Evolutionary conservation across 2,888 invertebrate species (phyloP).

Genomic region (Philaethria dido): DNA sequence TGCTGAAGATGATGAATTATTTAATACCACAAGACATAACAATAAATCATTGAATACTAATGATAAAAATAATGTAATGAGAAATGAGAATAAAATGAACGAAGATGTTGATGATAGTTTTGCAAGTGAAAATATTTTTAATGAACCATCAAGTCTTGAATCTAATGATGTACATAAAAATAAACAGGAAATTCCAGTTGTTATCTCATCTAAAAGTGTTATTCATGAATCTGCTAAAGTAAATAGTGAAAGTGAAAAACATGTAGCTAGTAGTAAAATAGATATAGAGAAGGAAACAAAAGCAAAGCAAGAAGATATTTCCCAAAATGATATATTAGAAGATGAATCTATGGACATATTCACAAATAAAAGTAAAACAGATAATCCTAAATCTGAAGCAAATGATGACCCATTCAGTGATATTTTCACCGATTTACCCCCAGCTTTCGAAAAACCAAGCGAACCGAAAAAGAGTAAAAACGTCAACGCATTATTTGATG

Average conservation of each 20-base stretch:
- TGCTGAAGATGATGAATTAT: constrained; percentile 52
- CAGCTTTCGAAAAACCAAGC: constrained; percentile 69
- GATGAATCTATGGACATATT: constrained; percentile 5
- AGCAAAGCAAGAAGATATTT: not conserved
- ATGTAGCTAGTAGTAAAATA: not conserved
- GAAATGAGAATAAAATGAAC: not conserved
- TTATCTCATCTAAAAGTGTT: not conserved
- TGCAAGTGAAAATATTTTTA: not conserved
- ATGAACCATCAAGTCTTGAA: not conserved
- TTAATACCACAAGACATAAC: constrained; percentile 32
- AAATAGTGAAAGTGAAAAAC: not conserved
- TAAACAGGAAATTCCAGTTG: not conserved
- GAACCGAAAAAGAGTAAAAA: constrained; percentile 74
- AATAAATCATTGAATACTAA: not conserved
- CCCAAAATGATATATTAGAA: not conserved
- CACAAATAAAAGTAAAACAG: not conserved
- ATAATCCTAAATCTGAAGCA: constrained; percentile 11
- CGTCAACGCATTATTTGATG: constrained; percentile 74
- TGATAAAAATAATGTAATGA: not conserved
- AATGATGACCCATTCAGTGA: constrained; percentile 44
- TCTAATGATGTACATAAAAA: not conserved
- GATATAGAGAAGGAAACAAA: not conserved
- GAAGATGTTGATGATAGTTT: not conserved
- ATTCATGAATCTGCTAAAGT: not conserved
- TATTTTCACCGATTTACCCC: constrained; percentile 66